phyloP scores from a whole-genome alignment of 2,888 invertebrate genomes.

The Eledone cirrhosa region DNA sequence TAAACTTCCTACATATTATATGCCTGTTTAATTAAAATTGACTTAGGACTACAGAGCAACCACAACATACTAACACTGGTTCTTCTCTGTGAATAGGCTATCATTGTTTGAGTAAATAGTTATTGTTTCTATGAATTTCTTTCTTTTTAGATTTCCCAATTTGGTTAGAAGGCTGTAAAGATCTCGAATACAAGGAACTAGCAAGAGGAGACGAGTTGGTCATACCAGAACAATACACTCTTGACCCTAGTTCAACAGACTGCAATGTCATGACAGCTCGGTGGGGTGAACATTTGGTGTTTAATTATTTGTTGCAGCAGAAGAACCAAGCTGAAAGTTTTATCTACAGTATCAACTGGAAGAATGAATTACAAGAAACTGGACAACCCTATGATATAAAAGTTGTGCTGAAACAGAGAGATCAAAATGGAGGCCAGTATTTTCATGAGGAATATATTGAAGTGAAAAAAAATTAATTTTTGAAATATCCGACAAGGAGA shows the following conservation, averaged over 20 bases:
- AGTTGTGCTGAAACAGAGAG: constrained; percentile 42
- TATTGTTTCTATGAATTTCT: no score
- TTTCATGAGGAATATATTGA: constrained; percentile 42
- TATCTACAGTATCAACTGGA: constrained; percentile 51
- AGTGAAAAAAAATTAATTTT: constrained; percentile 61
- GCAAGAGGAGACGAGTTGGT: constrained; percentile 43
- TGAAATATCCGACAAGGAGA: constrained; percentile 59
- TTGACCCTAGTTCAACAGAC: constrained; percentile 31
- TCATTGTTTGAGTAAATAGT: no score
- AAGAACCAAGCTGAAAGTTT: constrained; percentile 36
- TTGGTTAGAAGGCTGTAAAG: constrained; percentile 51
- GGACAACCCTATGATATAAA: constrained; percentile 61
- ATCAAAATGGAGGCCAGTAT: background rate
- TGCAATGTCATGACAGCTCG: constrained; percentile 48
- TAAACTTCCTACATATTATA: no score
- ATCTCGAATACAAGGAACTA: constrained; percentile 53
- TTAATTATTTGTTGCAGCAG: constrained; percentile 52
- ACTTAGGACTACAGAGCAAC: no score
- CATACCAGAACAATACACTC: constrained; percentile 31
- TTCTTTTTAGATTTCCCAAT: constrained; percentile 46
- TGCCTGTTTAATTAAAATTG: no score
- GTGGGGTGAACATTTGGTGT: constrained; percentile 61
- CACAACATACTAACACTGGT: no score
- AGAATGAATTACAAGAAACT: constrained; percentile 49
- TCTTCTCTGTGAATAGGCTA: no score